Conservation (phyloP, 23 tunicate genomes). For the Pegea sp. region DNA sequence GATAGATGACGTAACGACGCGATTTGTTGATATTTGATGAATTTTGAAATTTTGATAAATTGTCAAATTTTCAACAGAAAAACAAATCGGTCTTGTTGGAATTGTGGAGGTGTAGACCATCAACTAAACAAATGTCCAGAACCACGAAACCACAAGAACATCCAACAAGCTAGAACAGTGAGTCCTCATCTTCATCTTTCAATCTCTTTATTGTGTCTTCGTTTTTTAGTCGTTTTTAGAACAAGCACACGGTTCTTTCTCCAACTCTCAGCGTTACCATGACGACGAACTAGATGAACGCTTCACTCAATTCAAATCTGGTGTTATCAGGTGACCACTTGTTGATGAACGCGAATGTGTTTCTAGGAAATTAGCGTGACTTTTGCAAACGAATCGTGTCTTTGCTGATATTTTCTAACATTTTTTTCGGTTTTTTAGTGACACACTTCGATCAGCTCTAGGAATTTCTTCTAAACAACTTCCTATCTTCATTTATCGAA, state of each 20-base stretch:
- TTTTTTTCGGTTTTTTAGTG: conserved; percentile 23
- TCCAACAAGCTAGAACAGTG: conserved; percentile 33
- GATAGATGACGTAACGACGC: neutral
- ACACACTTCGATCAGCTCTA: conserved; percentile 37
- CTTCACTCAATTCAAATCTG: conserved; percentile 38
- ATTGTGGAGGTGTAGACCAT: conserved; percentile 67
- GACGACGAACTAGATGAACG: conserved; percentile 21
- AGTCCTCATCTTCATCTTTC: no score
- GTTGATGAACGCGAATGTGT: neutral
- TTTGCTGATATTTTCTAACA: neutral
- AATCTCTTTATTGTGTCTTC: neutral
- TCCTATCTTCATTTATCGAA: conserved; percentile 77
- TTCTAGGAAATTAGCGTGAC: neutral
- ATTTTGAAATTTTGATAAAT: neutral
- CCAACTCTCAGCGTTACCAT: conserved; percentile 54
- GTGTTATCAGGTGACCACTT: conserved; percentile 39
- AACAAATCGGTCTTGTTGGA: conserved; percentile 37
- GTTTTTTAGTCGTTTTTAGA: no score
- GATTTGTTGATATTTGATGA: neutral
- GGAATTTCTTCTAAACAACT: conserved; percentile 37
- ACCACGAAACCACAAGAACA: conserved; percentile 16
- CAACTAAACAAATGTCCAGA: conserved; percentile 72
- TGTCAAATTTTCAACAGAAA: neutral
- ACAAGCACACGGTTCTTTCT: no score
- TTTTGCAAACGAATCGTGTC: neutral